Base-by-base conservation (phyloP, 2,797 vertebrate species). In the Eurystomus glaucurus region DNA sequence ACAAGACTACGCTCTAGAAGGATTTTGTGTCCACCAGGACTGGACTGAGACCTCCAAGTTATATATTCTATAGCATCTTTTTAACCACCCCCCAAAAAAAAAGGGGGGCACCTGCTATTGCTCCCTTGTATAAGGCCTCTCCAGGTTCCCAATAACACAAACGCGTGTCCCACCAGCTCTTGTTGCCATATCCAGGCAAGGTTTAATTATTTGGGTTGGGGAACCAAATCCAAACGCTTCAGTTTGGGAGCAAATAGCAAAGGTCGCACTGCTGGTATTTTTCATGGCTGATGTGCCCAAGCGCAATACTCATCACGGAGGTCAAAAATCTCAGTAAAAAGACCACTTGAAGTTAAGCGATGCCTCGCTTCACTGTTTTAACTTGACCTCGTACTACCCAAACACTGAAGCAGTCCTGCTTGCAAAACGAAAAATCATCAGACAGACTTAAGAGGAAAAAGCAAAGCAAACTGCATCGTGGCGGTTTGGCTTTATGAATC, bases 141-240 rank as follows among this genome's bases (percentile, higher is more conserved):
- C 18, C 48, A 57, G 21, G 65, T 43, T 82, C 25, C 22, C 29
- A 31, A 51, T 72, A 46, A 7, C 7, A 37, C 28, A 61, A 35
- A 79, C 55, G 6, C 0, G 0, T 4, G 7, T 26, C 66, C 33
- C n/a, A 23, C 3, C 43, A 68, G 21, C 14, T 52, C 62, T 37
- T 8, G 5, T 18, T 52, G 45, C 48, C 1, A 0, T 19, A 64
- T 3, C 19, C 0, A 0, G 88, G 39, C 23, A 55, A 87, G 43
- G 48, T 35, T 70, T 72, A 9, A 13, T 48, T 55, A n/a, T 14
- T 21, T 12, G 15, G 5, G 11, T 9, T 33, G 37, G 11, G 26
- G 21, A 64, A 64, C 6, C 4, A 72, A 64, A 61, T 72, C 69
- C 46, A 14, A 6, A 4, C 2, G 0, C 25, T 64, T 58, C 65